These are phyloP conservation scores for Oxycera nigricornis DNA, from an alignment of 2,888 invertebrate genomes.

Conservation along the genomic window DNA sequence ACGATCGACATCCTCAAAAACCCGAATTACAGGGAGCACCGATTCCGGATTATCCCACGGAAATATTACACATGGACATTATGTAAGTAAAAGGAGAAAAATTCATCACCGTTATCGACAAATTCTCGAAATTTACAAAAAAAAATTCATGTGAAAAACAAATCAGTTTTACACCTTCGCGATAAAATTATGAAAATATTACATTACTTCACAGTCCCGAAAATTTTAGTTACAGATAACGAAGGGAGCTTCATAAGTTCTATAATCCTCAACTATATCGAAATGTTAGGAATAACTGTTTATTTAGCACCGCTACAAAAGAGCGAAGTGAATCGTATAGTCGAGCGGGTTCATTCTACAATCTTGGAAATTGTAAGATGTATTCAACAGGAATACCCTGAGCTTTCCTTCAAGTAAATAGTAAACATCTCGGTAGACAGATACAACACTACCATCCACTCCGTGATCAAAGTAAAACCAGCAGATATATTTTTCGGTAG, in stretches of 20 bases:
- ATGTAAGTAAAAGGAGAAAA: too few species aligned
- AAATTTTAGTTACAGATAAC: too few species aligned
- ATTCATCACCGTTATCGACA: too few species aligned
- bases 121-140: too few species aligned
- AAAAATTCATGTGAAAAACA: too few species aligned
- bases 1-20: too few species aligned
- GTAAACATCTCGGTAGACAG: conserved; percentile 43
- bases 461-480: conserved; percentile 44
- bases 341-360: conserved; percentile 47
- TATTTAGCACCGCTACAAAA: too few species aligned
- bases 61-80: too few species aligned
- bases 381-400: conserved; percentile 40
- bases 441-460: conserved; percentile 48
- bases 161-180: too few species aligned
- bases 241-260: conserved; percentile 41
- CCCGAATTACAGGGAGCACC: too few species aligned
- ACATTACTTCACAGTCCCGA: background rate
- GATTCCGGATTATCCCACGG: too few species aligned
- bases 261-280: conserved; percentile 19
- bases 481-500: conserved; percentile 46
- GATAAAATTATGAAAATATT: too few species aligned
- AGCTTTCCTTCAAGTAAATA: conserved; percentile 11
- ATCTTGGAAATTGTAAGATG: conserved; percentile 47
- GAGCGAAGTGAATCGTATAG: conserved; percentile 47
- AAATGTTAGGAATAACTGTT: conserved; percentile 26